Base-by-base conservation (phyloP, 2,888 invertebrate genomes). In the Eristalinus sepulchralis region DNA sequence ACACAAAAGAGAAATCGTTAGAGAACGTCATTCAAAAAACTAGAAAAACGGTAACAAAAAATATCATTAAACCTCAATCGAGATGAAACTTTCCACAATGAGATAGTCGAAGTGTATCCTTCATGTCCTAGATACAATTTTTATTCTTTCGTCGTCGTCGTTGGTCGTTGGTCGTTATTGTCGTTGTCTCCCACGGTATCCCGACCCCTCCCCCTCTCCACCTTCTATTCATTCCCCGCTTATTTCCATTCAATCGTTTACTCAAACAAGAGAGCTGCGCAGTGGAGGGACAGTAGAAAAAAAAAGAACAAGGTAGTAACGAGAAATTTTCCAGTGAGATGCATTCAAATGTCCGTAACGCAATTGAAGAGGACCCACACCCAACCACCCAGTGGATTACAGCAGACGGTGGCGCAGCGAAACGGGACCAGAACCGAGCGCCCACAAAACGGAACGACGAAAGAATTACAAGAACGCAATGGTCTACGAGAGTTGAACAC, bases 61-160 rank as follows among this genome's bases (percentile, higher is more conserved):
- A 33, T 60, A 5, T 34, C n/a, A 36, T 39, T 60, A 57, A 63
- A 24, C n/a, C 59, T 47, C 24, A 64, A 22, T 11, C 24, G 64
- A 72, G 31, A 20, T 72, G 80, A 80, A 80, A 80, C 72, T 80
- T 73, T 80, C 72, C 80, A 80, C 60, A 60, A 39, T 64, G 24
- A 33, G 57, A 22, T 22, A 57, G 22, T 6, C 20, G 57, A n/a
- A 47, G n/a, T 17, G 47, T 47, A 47, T 47, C 47, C 27, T 27
- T 27, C 47, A 47, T 47, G 47, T 47, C 47, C 47, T 47, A 47
- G 47, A 47, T 47, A 47, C 47, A 13, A 13, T n/a, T 13, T 39
- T 20, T 22, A 39, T 39, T 39, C 27, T 27, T 3, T 27, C 27
- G 27, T 27, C 27, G 27, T 27, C 2, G 27, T 27, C 27, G 27